Evolutionary conservation across 2,797 vertebrate species (phyloP).

Genomic region (Takifugu ocellatus): DNA sequence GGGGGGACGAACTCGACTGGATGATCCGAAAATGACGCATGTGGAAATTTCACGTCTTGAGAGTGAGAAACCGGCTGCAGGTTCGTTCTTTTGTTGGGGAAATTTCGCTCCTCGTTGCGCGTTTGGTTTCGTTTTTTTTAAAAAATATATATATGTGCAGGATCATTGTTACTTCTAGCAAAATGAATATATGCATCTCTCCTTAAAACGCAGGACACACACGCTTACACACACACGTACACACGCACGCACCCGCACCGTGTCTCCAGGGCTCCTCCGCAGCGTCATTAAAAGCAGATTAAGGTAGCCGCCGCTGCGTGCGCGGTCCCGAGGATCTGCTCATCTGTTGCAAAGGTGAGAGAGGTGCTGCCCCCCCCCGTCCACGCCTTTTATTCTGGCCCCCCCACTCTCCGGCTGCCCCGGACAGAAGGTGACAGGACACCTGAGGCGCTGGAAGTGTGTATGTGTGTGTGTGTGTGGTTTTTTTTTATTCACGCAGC

Average conservation of each 20-base stretch:
- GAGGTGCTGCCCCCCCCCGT: slow-evolving; percentile 29
- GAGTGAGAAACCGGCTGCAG: neutral
- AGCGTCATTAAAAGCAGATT: slow-evolving; percentile 80
- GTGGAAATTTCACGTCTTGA: neutral
- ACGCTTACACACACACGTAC: slow-evolving; percentile 9
- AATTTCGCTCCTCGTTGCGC: neutral
- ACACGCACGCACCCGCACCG: neutral
- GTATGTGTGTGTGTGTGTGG: slow-evolving; percentile 4
- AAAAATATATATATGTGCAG: neutral
- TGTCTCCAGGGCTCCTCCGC: slow-evolving; percentile 51
- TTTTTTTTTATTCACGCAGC: too few species aligned
- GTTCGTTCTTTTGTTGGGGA: too few species aligned
- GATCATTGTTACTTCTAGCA: neutral
- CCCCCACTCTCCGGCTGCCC: slow-evolving; percentile 5
- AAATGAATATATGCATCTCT: neutral
- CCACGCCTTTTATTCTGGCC: slow-evolving; percentile 1
- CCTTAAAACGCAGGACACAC: neutral
- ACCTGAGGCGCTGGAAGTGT: slow-evolving; percentile 44
- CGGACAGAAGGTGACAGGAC: slow-evolving; percentile 35
- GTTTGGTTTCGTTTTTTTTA: neutral
- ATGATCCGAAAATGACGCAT: slow-evolving; percentile 1
- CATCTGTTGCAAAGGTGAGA: slow-evolving; percentile 69
- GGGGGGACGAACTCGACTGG: neutral
- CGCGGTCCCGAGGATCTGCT: slow-evolving; percentile 52
- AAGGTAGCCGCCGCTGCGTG: slow-evolving; percentile 64